phyloP scores from a whole-genome alignment of 2,797 vertebrate species.

The Lophotriccus pileatus region DNA sequence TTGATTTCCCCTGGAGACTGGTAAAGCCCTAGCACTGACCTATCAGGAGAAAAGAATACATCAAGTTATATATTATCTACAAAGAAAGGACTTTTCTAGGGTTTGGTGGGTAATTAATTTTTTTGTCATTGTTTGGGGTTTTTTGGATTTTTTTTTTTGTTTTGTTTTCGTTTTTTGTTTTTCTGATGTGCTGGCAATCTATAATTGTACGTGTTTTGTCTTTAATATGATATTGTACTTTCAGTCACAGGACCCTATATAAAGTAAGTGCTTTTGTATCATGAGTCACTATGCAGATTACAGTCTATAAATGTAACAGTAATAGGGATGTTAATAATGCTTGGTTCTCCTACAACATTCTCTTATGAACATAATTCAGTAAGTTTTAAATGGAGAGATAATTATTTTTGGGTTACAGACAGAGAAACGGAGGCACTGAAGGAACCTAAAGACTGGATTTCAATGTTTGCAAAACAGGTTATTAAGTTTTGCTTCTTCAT shows the following conservation, averaged over 20 bases:
- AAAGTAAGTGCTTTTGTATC: neutral
- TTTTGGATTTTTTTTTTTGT: too few relatives aligned
- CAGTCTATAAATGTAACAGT: neutral
- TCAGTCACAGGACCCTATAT: neutral
- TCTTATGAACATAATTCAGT: neutral
- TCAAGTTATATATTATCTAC: slow-evolving; percentile 29
- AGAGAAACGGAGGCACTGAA: neutral
- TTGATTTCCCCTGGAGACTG: slow-evolving; percentile 51
- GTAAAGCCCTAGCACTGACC: slow-evolving; percentile 20
- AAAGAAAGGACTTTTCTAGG: neutral
- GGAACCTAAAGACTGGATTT: neutral
- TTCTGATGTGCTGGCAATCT: neutral
- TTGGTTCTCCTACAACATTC: neutral
- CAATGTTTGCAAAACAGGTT: neutral
- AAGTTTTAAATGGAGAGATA: neutral
- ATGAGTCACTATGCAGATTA: slow-evolving; percentile 12
- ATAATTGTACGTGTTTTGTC: neutral
- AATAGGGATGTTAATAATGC: neutral
- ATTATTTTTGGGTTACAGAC: neutral
- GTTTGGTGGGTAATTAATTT: neutral
- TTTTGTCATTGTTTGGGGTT: too few relatives aligned
- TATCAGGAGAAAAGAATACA: slow-evolving; percentile 35
- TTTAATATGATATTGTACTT: neutral
- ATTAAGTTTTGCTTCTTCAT: neutral
- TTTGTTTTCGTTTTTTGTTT: too few relatives aligned